phyloP scores from a whole-genome alignment of 2,888 invertebrate genomes.

The Leucoptera coffeella region DNA sequence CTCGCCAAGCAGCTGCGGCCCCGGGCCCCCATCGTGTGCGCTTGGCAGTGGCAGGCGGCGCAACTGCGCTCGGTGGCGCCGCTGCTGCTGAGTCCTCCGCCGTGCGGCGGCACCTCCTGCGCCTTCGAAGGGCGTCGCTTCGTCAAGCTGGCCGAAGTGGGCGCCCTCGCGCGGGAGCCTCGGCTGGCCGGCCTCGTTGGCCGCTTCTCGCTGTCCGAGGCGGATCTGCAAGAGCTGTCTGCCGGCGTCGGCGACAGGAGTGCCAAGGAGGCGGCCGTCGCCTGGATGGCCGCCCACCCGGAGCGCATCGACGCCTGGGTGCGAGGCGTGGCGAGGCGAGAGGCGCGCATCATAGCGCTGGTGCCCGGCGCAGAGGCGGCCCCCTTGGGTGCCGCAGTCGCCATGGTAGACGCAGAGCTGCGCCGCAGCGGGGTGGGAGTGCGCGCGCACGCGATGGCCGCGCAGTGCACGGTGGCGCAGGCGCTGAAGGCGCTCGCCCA shows the following conservation, averaged over 20 bases:
- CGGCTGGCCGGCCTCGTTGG: constrained; percentile 18
- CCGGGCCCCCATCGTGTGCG: constrained; percentile 16
- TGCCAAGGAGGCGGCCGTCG: constrained; percentile 10
- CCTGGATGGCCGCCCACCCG: constrained; percentile 10
- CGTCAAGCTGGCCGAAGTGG: constrained; percentile 21
- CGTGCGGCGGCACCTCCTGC: constrained; percentile 10
- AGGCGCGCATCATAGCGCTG: constrained; percentile 18
- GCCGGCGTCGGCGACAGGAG: constrained; percentile 12
- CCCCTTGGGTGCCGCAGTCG: constrained; percentile 19
- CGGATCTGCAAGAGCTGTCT: constrained; percentile 14
- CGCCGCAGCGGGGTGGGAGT: constrained; percentile 10
- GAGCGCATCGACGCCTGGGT: constrained; percentile 9
- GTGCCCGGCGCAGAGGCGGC: constrained; percentile 14
- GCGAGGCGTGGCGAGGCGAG: constrained; percentile 7
- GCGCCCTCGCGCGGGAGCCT: constrained; percentile 15
- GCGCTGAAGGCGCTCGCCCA: constrained; percentile 25
- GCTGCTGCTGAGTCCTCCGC: constrained; percentile 15
- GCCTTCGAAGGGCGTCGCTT: constrained; percentile 29
- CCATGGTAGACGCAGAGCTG: constrained; percentile 14
- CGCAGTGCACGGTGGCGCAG: constrained; percentile 21
- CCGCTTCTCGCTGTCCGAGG: constrained; percentile 12
- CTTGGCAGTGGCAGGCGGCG: too few relatives aligned
- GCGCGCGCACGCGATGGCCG: constrained; percentile 22
- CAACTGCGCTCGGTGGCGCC: constrained; percentile 12
- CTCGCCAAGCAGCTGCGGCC: constrained; percentile 20